Conservation (phyloP, 2,888 invertebrate genomes). For the Philereme transversata region DNA sequence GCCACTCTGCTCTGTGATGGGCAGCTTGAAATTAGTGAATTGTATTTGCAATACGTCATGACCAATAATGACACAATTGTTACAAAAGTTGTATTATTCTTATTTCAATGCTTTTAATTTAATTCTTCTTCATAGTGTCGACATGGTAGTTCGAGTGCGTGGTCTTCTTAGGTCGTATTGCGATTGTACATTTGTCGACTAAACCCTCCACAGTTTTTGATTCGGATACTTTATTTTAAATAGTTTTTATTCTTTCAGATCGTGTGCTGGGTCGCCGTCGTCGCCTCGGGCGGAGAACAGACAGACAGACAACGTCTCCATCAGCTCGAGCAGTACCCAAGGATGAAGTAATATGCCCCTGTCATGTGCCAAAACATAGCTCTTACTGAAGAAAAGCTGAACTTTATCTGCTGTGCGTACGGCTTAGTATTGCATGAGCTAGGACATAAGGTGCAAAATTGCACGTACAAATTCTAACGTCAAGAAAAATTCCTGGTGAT, state of each 20-base stretch:
- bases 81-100: neutral
- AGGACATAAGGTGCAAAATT: neutral
- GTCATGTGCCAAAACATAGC: constrained; percentile 17
- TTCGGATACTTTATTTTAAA: constrained; percentile 15
- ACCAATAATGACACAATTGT: neutral
- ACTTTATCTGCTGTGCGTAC: neutral
- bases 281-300: constrained; percentile 49
- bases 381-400: neutral
- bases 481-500: neutral
- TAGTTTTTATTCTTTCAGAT: constrained; percentile 45
- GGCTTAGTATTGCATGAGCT: constrained; percentile 5
- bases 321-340: constrained; percentile 45
- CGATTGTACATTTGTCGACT: too few species aligned
- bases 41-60: neutral
- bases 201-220: neutral
- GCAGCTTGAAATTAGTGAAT: constrained; percentile 6
- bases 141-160: too few species aligned
- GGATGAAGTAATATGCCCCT: constrained; percentile 39
- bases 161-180: too few species aligned
- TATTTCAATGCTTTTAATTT: too few species aligned
- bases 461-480: too few species aligned
- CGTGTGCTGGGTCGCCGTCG: constrained; percentile 58
- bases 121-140: too few species aligned
- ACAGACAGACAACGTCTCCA: constrained; percentile 44
- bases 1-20: constrained; percentile 86